phyloP scores from a whole-genome alignment of 2,888 invertebrate genomes.

The Acanthococcus lagerstroemiae region DNA sequence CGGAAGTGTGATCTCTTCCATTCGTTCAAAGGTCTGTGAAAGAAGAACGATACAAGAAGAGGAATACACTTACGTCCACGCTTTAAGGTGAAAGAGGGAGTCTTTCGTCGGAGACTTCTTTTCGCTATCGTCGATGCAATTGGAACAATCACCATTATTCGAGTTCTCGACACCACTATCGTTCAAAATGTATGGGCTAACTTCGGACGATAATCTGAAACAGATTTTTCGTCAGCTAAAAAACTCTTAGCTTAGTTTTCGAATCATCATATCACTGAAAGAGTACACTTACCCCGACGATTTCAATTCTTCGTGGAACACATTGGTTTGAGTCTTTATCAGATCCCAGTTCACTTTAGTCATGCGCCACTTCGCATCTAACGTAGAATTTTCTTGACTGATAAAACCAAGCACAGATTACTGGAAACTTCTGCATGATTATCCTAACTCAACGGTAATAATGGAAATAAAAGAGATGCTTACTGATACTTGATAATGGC shows the following conservation, averaged over 20 bases:
- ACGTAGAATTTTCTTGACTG: conserved; percentile 26
- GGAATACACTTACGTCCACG: not conserved
- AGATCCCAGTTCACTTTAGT: conserved; percentile 22
- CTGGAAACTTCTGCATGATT: not conserved
- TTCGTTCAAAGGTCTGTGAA: too few species aligned
- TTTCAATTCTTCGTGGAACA: conserved; percentile 22
- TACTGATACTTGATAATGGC: conserved; percentile 43
- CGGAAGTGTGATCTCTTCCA: too few species aligned
- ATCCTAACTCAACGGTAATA: not conserved
- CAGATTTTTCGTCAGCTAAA: not conserved
- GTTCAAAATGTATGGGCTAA: not conserved
- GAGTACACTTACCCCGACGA: conserved; percentile 11
- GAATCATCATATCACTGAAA: too few species aligned
- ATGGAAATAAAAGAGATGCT: not conserved
- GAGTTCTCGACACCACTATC: not conserved
- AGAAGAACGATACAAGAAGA: too few species aligned
- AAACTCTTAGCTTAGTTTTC: not conserved
- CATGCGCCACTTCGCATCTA: conserved; percentile 20
- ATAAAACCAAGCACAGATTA: not conserved
- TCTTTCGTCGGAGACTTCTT: not conserved
- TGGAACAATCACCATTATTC: not conserved
- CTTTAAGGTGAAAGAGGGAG: not conserved
- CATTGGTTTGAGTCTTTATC: conserved; percentile 17
- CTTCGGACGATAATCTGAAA: not conserved
- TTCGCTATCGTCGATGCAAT: not conserved